Base-by-base conservation (phyloP, 2,888 invertebrate genomes). In the Troilus luridus region DNA sequence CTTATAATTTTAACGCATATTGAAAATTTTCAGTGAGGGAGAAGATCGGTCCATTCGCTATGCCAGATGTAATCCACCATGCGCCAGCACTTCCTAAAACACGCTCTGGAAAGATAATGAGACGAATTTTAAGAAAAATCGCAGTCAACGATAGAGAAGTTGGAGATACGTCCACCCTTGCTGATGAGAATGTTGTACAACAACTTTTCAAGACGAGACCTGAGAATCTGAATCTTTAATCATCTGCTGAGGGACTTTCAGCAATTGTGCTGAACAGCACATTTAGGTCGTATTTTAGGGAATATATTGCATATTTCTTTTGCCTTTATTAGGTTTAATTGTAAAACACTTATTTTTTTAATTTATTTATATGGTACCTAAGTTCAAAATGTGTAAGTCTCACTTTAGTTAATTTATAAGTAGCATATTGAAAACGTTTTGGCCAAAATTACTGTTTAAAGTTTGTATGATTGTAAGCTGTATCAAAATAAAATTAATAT, bases 51-150 rank as follows among this genome's bases (percentile, higher is more conserved):
- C 97, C 99, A 0, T 99, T 99, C 94, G 99, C 99, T 0, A 96
- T 97, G 93, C 99, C 99, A 0, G 99, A 99, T 94, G 96, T 97
- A 67, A 97, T 99, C 91, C 99, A 99, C 93, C 96, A 98, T 94
- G 99, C 99, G 0, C 98, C 98, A 0, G 97, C 97, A 0, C 95
- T 99, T 92, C 99, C 99, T 0, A 99, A 99, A 95, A 99, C 99
- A 0, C 96, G 99, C 88, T 99, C 99, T 0, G 99, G 99, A 3
- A 99, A 99, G 95, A 99, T 99, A 92, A 99, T 99, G 98, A 96
- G 99, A 92, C 96, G 99, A 92, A 97, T 99, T 91, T 95, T 99
- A 92, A 96, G 99, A 92, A 98, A 99, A 95, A 97, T 99, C 21
- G 99, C 99, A 0, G 95, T 97, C 5, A 98, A 98, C 72, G 98